Conservation (phyloP, 2,797 vertebrate genomes). For the Pelochelys cantorii region DNA sequence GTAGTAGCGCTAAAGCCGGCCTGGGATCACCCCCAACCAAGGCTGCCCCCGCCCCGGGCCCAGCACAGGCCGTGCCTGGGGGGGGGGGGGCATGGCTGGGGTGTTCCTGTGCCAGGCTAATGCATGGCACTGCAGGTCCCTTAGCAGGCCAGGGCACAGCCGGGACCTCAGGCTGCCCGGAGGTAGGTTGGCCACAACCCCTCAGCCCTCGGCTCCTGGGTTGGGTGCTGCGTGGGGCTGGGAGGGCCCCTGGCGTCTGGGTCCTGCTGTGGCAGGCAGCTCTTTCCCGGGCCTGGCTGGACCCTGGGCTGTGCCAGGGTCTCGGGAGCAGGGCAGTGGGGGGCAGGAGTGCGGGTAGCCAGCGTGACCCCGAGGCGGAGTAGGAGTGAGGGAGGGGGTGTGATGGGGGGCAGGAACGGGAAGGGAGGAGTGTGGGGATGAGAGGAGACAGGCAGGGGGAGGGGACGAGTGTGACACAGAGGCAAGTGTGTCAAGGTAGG, state of each 20-base stretch:
- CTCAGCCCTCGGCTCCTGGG: neutral
- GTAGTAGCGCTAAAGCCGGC: neutral
- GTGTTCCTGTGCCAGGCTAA: neutral
- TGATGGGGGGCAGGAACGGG: too few species aligned
- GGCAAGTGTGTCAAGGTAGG: neutral
- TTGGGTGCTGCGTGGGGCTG: too few species aligned
- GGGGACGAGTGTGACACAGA: neutral
- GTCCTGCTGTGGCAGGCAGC: rapidly evolving
- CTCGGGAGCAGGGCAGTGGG: neutral
- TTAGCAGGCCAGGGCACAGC: neutral
- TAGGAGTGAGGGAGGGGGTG: too few species aligned
- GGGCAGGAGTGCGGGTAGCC: neutral
- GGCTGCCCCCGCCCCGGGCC: too few species aligned
- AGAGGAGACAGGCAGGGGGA: neutral
- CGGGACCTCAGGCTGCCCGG: neutral
- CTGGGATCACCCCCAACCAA: neutral
- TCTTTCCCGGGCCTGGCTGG: neutral
- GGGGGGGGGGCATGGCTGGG: too few species aligned
- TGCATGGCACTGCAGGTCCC: neutral
- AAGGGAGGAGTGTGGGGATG: too few species aligned
- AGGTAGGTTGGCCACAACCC: neutral
- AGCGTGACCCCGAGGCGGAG: neutral
- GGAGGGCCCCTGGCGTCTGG: neutral
- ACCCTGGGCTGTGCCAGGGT: too few species aligned
- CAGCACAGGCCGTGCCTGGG: neutral